Evolutionary conservation across 2,888 invertebrate species (phyloP).

Genomic region (Notodromas monacha): DNA sequence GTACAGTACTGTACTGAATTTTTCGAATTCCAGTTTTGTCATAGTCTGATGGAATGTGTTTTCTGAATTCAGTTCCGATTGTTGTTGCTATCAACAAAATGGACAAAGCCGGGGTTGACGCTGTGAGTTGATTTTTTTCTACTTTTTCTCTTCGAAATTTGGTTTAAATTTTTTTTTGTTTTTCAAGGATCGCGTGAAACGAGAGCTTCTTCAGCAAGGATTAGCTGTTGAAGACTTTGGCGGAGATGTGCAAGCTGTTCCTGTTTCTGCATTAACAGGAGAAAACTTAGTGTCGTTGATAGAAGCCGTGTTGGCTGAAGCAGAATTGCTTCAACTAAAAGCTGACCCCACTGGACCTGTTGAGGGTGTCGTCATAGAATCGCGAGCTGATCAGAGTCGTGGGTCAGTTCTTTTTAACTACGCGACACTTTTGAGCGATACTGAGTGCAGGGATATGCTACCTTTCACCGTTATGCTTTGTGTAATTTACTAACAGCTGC

Average conservation of each 20-base stretch:
- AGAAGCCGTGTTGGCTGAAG: slow-evolving; percentile 34
- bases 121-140: no score
- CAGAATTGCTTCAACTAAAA: slow-evolving; percentile 49
- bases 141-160: no score
- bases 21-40: neutral
- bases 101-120: slow-evolving; percentile 60
- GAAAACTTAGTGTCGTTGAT: slow-evolving; percentile 39
- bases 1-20: neutral
- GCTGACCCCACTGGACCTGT: slow-evolving; percentile 50
- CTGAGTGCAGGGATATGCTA: neutral
- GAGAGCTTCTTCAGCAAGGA: slow-evolving; percentile 37
- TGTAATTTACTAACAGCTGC: no score
- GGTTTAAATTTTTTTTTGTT: no score
- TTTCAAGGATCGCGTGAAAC: slow-evolving; percentile 33
- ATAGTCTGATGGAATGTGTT: slow-evolving; percentile 6
- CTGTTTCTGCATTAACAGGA: slow-evolving; percentile 59
- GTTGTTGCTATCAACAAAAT: slow-evolving; percentile 94
- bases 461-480: no score
- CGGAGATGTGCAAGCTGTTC: slow-evolving; percentile 65
- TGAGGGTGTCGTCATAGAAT: slow-evolving; percentile 69
- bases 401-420: slow-evolving; percentile 20
- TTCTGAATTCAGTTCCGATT: slow-evolving; percentile 38
- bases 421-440: slow-evolving; percentile 7
- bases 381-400: slow-evolving; percentile 29
- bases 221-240: slow-evolving; percentile 54